A percentile compares a stretch with the other conserved stretches of the same genome.
phyloP scores from a whole-genome alignment of 2,888 invertebrate species.

The Pyrocoelia pectoralis region DNA sequence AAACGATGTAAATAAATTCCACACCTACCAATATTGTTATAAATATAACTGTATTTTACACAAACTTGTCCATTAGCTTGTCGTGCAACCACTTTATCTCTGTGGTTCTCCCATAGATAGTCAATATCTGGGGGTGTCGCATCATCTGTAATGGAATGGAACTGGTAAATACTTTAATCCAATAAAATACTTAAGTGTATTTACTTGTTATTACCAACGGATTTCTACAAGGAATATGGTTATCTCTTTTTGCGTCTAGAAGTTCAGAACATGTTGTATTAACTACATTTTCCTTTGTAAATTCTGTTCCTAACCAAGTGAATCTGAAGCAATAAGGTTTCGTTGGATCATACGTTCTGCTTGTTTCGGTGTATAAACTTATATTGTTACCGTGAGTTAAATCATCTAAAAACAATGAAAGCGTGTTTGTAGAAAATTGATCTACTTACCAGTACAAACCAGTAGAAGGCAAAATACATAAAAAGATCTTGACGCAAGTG shows the following conservation, averaged over 20 bases:
- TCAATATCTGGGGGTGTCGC: slow-evolving; percentile 69
- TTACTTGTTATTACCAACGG: slow-evolving; percentile 73
- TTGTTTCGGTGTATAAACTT: neutral
- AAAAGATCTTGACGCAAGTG: too few species aligned
- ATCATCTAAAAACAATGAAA: neutral
- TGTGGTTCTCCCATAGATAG: slow-evolving; percentile 67
- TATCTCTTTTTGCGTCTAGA: slow-evolving; percentile 48
- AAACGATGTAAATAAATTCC: neutral
- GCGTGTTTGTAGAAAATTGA: neutral
- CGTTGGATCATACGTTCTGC: slow-evolving; percentile 4
- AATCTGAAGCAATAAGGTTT: slow-evolving; percentile 68
- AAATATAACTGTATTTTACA: slow-evolving; percentile 69
- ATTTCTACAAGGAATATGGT: slow-evolving; percentile 65
- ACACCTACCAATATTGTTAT: slow-evolving; percentile 66
- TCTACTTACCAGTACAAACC: neutral
- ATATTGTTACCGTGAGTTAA: neutral
- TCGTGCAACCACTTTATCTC: slow-evolving; percentile 64
- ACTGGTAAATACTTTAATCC: neutral
- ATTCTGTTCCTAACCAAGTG: slow-evolving; percentile 74
- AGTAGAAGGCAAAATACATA: neutral
- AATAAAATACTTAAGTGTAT: slow-evolving; percentile 41
- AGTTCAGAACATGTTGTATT: slow-evolving; percentile 56
- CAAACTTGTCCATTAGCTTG: slow-evolving; percentile 69
- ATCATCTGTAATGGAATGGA: slow-evolving; percentile 61
- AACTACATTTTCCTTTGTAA: slow-evolving; percentile 64